Base-by-base conservation (phyloP, 2,113 vertebrate genomes). In the Oryctolagus cuniculus region DNA sequence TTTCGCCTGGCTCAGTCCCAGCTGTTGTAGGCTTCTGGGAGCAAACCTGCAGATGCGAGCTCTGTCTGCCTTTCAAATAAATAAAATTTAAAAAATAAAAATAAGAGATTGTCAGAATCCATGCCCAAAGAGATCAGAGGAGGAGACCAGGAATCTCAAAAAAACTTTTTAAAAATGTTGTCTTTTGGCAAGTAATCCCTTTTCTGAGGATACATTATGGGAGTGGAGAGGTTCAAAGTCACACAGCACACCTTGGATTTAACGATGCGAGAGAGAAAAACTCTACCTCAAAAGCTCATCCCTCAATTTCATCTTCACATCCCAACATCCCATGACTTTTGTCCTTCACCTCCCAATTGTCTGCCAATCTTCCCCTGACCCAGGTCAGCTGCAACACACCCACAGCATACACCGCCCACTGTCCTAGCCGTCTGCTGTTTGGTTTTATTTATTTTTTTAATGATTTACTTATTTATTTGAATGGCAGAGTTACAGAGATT, bases 221-320 rank as follows among this genome's bases (percentile, higher is more conserved):
- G 25, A 79, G n/a, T 38, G 11, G 31, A 85, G 49, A 72, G 27
- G 19, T 58, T 61, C 24, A 82, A 78, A 21, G 27, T 61, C 44
- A 44, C 17, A 58, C 36, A 55, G 11, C 21, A 38, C 11, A 73
- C 9, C 31, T 58, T 67, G 67, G n/a, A 51, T n/a, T 84, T 85
- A 73, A 87, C 21, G 63, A 79, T 11, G 10, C 44, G 9, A 19
- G 93, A n/a, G 44, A 94, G 86, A 92, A 66, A 55, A 21, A 91
- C 10, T 49, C 19, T 70, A 44, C 16, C 21, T 77, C 49, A 80
- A 94, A 74, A 72, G 25, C 22, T 78, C 29, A 70, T 3, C 25
- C 53, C 27, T 36, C 38, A 70, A 55, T 34, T 87, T 80, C 27
- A 38, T 79, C 49, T 93, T 89, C 70, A 93, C 82, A 78, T 89